A percentile compares a stretch with the other conserved stretches of the same genome.
phyloP scores from a whole-genome alignment of 2,888 invertebrate species.

The Coecobrya sp. region DNA sequence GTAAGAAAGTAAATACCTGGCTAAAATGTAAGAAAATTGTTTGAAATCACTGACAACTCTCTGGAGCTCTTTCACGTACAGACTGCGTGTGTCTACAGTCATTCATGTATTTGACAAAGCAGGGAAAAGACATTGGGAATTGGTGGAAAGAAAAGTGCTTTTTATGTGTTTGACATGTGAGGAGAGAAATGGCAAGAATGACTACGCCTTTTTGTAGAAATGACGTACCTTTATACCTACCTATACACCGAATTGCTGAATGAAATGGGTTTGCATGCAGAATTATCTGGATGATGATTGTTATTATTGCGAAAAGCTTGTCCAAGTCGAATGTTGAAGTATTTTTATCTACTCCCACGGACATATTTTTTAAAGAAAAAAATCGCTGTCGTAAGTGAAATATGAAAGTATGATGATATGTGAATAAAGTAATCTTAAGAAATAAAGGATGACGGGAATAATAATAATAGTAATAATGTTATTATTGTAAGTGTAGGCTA shows the following conservation, averaged over 20 bases:
- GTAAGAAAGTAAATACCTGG: neutral
- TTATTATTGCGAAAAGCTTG: neutral
- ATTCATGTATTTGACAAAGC: neutral
- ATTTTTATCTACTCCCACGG: neutral
- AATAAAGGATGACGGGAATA: neutral
- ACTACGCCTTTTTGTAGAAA: neutral
- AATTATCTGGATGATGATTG: neutral
- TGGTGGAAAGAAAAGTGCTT: slow-evolving; percentile 15
- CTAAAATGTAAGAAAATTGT: neutral
- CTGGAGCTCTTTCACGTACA: neutral
- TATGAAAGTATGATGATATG: neutral
- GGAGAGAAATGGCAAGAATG: neutral
- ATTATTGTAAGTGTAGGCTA: slow-evolving; percentile 38
- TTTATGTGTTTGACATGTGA: slow-evolving; percentile 25
- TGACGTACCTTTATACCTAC: neutral
- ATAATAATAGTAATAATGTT: neutral
- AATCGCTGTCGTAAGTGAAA: slow-evolving; percentile 19
- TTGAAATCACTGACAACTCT: neutral
- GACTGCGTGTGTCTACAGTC: neutral
- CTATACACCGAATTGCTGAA: neutral
- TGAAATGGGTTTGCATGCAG: neutral
- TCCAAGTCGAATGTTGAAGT: neutral
- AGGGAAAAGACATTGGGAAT: neutral
- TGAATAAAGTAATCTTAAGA: neutral
- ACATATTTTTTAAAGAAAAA: neutral